These are phyloP conservation scores for Bostrychus sinensis DNA, from an alignment of 2,113 vertebrate genomes.

Conservation along the genomic window DNA sequence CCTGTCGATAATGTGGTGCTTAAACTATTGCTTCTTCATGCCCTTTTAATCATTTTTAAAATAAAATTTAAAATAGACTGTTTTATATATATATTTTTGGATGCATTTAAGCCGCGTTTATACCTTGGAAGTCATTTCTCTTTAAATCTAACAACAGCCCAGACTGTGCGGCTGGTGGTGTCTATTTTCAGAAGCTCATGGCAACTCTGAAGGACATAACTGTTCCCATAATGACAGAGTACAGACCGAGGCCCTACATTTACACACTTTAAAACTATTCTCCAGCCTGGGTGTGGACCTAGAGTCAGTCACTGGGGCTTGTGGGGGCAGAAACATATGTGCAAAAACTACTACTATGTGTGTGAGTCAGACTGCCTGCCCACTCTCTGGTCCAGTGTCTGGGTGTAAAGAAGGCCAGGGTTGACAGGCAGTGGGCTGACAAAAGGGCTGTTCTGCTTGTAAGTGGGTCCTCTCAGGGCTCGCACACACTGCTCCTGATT, in stretches of 20 bases:
- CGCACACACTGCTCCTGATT: constrained; percentile 61
- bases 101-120: constrained; percentile 23
- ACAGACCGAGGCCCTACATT: constrained; percentile 63
- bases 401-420: constrained; percentile 59
- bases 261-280: constrained; percentile 64
- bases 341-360: constrained; percentile 15
- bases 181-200: constrained; percentile 81
- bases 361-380: constrained; percentile 48
- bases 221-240: constrained; percentile 80
- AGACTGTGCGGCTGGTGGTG: constrained; percentile 73
- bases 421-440: constrained; percentile 67
- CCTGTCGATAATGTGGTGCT: neutral
- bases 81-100: constrained; percentile 8
- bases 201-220: constrained; percentile 73
- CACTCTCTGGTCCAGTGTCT: constrained; percentile 48
- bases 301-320: constrained; percentile 58
- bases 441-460: constrained; percentile 65
- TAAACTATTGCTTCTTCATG: neutral
- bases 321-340: constrained; percentile 39
- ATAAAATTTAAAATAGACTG: neutral
- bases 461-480: constrained; percentile 48
- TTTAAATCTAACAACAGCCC: constrained; percentile 76
- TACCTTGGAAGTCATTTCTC: constrained; percentile 61
- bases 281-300: constrained; percentile 67
- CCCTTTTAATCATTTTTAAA: neutral